Evolutionary conservation across 2,888 invertebrate species (phyloP).

Genomic region (Resseliella maxima): DNA sequence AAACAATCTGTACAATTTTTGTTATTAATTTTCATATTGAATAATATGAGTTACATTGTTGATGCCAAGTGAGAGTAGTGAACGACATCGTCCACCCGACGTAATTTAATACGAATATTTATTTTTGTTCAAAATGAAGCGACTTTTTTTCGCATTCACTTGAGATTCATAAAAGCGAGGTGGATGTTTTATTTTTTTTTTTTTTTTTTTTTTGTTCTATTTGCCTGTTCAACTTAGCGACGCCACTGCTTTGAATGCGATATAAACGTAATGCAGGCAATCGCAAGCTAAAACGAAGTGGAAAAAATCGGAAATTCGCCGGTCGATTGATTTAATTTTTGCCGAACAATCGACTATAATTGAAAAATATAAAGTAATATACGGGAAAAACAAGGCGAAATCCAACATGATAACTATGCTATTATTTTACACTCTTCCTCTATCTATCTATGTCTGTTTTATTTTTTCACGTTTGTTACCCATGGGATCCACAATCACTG

Average conservation of each 20-base stretch:
- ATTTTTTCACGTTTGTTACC: not conserved
- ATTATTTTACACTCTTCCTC: not conserved
- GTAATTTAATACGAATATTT: conserved; percentile 31
- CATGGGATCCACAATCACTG: not conserved
- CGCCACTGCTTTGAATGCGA: not conserved
- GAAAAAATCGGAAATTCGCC: not conserved
- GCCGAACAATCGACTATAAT: not conserved
- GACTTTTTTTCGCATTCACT: conserved; percentile 1
- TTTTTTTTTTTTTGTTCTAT: not conserved
- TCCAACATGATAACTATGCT: not conserved
- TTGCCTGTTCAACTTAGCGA: not conserved
- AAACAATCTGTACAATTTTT: conserved; percentile 36
- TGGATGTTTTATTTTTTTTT: too few relatives aligned
- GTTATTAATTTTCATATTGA: conserved; percentile 30
- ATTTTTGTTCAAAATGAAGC: conserved; percentile 40
- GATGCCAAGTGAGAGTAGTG: not conserved
- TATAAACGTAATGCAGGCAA: not conserved
- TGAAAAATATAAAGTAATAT: not conserved
- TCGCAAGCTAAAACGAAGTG: too few relatives aligned
- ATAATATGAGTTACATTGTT: not conserved
- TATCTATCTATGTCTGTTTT: not conserved
- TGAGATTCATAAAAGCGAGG: not conserved
- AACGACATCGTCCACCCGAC: not conserved
- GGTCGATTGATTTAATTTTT: not conserved
- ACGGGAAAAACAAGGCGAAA: not conserved